Percentiles rank a stretch among this genome's conserved stretches.
phyloP scores from a whole-genome alignment of 2,797 vertebrate species.

The Sebastes nivosus region DNA sequence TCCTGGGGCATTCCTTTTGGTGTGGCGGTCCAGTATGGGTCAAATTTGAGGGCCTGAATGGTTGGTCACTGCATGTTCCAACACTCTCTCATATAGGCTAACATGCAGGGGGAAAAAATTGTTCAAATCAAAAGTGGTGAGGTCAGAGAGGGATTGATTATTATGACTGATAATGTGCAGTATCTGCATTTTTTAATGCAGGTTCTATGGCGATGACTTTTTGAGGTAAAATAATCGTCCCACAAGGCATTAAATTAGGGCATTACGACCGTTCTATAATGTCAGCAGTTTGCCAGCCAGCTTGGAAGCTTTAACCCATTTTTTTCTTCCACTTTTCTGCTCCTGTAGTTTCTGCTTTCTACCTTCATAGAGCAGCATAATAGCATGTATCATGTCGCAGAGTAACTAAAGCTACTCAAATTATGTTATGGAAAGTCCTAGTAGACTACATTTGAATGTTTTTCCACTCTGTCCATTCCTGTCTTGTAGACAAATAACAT shows the following conservation, averaged over 20 bases:
- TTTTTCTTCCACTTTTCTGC: neutral
- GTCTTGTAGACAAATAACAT: neutral
- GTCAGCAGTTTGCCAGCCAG: neutral
- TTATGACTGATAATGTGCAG: neutral
- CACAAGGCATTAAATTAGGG: neutral
- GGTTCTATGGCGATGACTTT: neutral
- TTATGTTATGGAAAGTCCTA: neutral
- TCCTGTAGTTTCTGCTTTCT: neutral
- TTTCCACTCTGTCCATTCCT: neutral
- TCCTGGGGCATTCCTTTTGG: neutral
- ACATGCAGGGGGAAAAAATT: neutral
- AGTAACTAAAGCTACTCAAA: neutral
- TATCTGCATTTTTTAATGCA: neutral
- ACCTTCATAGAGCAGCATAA: neutral
- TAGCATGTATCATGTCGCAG: neutral
- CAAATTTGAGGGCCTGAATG: neutral
- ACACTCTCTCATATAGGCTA: neutral
- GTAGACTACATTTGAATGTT: neutral
- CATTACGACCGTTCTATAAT: neutral
- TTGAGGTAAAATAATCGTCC: neutral
- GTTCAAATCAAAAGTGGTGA: neutral
- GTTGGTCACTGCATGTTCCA: neutral
- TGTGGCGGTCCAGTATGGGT: neutral
- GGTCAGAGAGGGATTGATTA: neutral
- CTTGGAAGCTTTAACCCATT: neutral